These are phyloP conservation scores for Drosophila histrio DNA, from an alignment of 2,888 invertebrate species.

Conservation along the genomic window DNA sequence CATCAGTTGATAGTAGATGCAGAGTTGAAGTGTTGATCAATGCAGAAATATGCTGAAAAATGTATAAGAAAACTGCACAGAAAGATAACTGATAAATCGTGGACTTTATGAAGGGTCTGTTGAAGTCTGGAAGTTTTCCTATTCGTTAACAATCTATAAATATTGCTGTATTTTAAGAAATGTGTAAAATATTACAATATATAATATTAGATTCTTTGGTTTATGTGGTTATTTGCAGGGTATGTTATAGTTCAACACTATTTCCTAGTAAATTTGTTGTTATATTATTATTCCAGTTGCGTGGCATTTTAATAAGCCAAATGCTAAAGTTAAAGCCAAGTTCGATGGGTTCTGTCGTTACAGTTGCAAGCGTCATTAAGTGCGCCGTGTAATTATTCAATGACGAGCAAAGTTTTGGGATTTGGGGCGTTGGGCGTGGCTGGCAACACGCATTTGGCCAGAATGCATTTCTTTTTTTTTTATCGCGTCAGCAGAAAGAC, in stretches of 20 bases:
- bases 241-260: background rate
- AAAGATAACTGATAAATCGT: too few relatives aligned
- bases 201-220: too few relatives aligned
- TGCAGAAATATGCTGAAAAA: too few relatives aligned
- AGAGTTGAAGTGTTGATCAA: too few relatives aligned
- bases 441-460: slow-evolving; percentile 51
- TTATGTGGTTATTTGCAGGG: too few relatives aligned
- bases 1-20: too few relatives aligned
- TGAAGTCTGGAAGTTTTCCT: too few relatives aligned
- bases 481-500: slow-evolving; percentile 20
- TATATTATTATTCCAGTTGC: slow-evolving; percentile 50
- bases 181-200: too few relatives aligned
- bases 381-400: slow-evolving; percentile 82
- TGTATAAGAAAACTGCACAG: too few relatives aligned
- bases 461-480: slow-evolving; percentile 32
- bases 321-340: slow-evolving; percentile 26
- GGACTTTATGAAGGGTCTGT: too few relatives aligned
- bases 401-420: slow-evolving; percentile 54
- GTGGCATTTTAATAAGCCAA: slow-evolving; percentile 75
- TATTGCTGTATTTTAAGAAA: too few relatives aligned
- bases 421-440: background rate
- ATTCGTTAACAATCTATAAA: too few relatives aligned
- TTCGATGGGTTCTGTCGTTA: slow-evolving; percentile 42
- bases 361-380: slow-evolving; percentile 75
- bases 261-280: background rate